Conservation (phyloP, 1,140 invertebrate species). For the Drosophila micromelanica region DNA sequence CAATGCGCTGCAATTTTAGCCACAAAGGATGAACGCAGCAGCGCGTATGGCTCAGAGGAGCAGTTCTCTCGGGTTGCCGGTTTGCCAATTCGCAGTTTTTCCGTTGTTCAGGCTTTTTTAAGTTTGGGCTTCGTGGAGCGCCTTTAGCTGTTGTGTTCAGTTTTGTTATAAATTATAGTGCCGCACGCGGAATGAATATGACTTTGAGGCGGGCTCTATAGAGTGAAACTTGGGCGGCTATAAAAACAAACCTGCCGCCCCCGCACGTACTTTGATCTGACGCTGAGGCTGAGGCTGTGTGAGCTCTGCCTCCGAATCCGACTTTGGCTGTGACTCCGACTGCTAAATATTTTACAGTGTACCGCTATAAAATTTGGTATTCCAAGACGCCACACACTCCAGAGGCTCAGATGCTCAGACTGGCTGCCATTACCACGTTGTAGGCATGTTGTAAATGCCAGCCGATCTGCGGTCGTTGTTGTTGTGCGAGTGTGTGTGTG, state of each 20-base stretch:
- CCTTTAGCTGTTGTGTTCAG: constrained; percentile 66
- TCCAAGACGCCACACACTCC: constrained; percentile 63
- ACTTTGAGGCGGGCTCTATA: constrained; percentile 52
- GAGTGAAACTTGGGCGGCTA: constrained; percentile 74
- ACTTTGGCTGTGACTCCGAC: constrained; percentile 9
- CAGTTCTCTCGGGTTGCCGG: not conserved
- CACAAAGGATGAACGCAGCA: constrained; percentile 65
- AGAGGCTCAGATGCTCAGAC: not conserved
- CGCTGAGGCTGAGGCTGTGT: not conserved
- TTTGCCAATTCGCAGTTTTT: constrained; percentile 16
- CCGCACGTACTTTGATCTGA: constrained; percentile 62
- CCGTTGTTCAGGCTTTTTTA: not conserved
- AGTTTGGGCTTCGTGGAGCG: constrained; percentile 53
- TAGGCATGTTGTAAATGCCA: constrained; percentile 82
- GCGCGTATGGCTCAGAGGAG: constrained; percentile 44
- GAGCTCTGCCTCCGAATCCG: not conserved
- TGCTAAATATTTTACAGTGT: constrained; percentile 76
- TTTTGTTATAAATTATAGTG: constrained; percentile 84
- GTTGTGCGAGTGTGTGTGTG: constrained; percentile 28
- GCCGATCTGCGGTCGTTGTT: constrained; percentile 59
- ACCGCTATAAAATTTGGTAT: constrained; percentile 83
- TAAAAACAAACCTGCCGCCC: constrained; percentile 79
- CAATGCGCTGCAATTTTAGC: constrained; percentile 71
- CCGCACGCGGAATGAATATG: constrained; percentile 74
- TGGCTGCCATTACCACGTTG: constrained; percentile 76